Base-by-base conservation (phyloP, 2,888 invertebrate species). In the Alsophila aescularia region DNA sequence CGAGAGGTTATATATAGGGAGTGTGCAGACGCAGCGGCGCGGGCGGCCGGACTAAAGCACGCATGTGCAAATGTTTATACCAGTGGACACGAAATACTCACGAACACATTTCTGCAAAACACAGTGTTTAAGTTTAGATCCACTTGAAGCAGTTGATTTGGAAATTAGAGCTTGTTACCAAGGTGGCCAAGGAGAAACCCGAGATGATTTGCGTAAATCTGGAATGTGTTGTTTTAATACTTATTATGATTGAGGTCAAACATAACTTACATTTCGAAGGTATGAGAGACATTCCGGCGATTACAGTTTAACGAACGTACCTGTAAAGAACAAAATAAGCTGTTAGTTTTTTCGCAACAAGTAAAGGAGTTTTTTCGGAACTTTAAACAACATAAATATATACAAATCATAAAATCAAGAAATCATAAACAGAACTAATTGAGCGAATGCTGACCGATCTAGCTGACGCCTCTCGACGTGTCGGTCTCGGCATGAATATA, bases 1-100 rank as follows among this genome's bases (percentile, higher is more conserved):
- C 84, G 79, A 81, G 82, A 75, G 75, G 83, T 76, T 90, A 89
- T 82, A 87, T 87, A 87, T 87, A 85, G 84, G 81, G 69, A 73
- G 77, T 75, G 82, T 75, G 80, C 82, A 85, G 85, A 87, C 87
- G 82, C 66, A 42, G 67, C 70, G 86, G 78, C 83, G 80, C 76
- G 73, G 64, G 59, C 44, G 64, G 44, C 55, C 49, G 21, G 35
- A 21, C 15, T 60, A 60, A 54, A 44, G 67, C 75, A 70, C 75
- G 79, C 66, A 67, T 73, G 74, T 73, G 81, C 83, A 48, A 83
- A 80, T 85, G 84, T 88, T 86, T 87, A 83, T 76, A 76, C 73
- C 73, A 72, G 70, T 73, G 78, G 71, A 81, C 83, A 84, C 83
- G 82, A 65, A 79, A 68, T 70, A 68, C 66, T 65, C 73, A 71